phyloP scores from a whole-genome alignment of 2,797 vertebrate genomes.

The Rachycentron canadum region DNA sequence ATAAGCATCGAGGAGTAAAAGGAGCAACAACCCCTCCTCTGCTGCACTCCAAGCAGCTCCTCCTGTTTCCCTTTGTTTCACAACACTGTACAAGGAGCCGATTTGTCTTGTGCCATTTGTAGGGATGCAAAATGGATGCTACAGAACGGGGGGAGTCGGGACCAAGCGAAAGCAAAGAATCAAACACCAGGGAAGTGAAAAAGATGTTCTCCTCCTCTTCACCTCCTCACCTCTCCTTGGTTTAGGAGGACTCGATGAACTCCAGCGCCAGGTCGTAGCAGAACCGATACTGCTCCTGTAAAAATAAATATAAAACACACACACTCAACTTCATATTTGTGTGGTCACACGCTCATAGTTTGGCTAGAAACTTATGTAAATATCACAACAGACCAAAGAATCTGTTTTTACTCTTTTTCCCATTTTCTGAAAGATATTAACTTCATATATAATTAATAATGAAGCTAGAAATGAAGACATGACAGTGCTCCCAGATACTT shows the following conservation, averaged over 20 bases:
- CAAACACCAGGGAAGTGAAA: conserved; percentile 55
- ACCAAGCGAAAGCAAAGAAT: conserved; percentile 61
- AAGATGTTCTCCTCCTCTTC: conserved; percentile 54
- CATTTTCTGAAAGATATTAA: too few relatives aligned
- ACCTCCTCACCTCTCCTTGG: conserved; percentile 32
- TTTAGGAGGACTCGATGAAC: conserved; percentile 96
- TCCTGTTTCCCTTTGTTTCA: conserved; percentile 48
- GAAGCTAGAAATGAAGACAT: too few relatives aligned
- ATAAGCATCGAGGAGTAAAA: conserved; percentile 62
- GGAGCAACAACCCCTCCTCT: conserved; percentile 34
- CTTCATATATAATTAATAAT: too few relatives aligned
- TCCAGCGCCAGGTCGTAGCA: conserved; percentile 97
- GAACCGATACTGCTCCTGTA: conserved; percentile 98
- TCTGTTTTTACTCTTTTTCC: too few relatives aligned
- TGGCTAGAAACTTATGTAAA: too few relatives aligned
- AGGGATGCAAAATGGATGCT: conserved; percentile 58
- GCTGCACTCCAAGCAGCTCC: conserved; percentile 29
- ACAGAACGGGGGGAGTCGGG: conserved; percentile 57
- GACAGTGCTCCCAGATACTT: too few relatives aligned
- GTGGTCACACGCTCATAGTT: too few relatives aligned
- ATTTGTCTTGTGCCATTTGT: conserved; percentile 39
- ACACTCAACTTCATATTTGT: neutral
- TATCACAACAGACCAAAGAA: too few relatives aligned
- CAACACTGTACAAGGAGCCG: conserved; percentile 40
- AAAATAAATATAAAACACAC: conserved; percentile 37